Base-by-base conservation (phyloP, 2,888 invertebrate species). In the Apamea crenata region DNA sequence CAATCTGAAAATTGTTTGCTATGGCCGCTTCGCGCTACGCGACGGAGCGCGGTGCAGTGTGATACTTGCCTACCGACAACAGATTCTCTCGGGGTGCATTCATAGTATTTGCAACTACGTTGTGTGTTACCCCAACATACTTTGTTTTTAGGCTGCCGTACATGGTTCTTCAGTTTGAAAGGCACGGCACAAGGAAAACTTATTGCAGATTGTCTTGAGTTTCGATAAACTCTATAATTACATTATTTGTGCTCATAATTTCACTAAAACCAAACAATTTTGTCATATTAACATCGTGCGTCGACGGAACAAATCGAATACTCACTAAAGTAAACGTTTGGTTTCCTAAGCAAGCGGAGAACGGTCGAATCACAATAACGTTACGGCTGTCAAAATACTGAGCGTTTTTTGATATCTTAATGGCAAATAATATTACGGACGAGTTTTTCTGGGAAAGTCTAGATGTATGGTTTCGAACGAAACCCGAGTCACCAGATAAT, bases 241-340 rank as follows among this genome's bases (percentile, higher is more conserved):
- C 10, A 77, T 71, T 50, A 81, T 75, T 81, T 72, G 83, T 81
- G 85, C 83, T 63, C 44, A 53, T 61, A 18, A 36, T 16, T 18
- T 25, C 61, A 36, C 76, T 75, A 8, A 47, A 40, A 74, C 25
- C 18, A 56, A 0, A 74, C n/a, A 40, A 21, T 25, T 8, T 14
- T 25, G 32, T 36, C 68, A 36, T n/a, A 66, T 16, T 67, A 70
- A 67, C 68, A 73, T 81, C 40, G 29, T 63, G 32, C 0, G 32
- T 61, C 80, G 77, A 66, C 56, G 72, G 74, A 77, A 74, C 56
- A 50, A 36, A 73, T 72, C 29, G 25, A 65, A 67, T 65, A 80
- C 18, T 61, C n/a, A 32, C 59, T 56, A 74, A 32, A 70, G 7
- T 77, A 74, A 40, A 56, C 12, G 74, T 44, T 29, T 0, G 25